phyloP scores from a whole-genome alignment of 2,888 invertebrate species.

The Mythimna impura region DNA sequence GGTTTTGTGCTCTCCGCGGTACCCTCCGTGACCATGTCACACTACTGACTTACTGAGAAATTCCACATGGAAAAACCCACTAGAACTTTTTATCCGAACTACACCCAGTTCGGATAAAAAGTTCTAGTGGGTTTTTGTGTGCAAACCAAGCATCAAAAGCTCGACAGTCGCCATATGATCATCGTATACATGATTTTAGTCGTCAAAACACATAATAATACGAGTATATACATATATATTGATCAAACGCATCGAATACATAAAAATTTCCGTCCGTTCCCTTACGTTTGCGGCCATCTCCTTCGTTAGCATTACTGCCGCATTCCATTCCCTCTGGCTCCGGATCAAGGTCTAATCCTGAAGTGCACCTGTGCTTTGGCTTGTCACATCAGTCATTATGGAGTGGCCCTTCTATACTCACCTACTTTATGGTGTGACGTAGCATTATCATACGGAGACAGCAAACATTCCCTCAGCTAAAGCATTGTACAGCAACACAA shows the following conservation, averaged over 20 bases:
- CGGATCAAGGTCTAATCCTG: too few relatives aligned
- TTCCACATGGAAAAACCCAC: too few relatives aligned
- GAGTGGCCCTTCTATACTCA: conserved; percentile 5
- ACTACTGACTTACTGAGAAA: too few relatives aligned
- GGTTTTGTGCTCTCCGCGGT: too few relatives aligned
- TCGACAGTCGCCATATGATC: conserved; percentile 9
- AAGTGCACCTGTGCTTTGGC: not conserved
- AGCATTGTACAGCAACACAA: conserved; percentile 51
- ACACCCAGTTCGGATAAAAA: too few relatives aligned
- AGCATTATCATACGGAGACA: conserved; percentile 57
- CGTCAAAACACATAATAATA: conserved; percentile 28
- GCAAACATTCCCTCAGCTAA: conserved; percentile 45
- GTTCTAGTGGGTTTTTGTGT: too few relatives aligned
- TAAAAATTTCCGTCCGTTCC: conserved; percentile 18
- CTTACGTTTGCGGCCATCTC: too few relatives aligned
- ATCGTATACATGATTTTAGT: conserved; percentile 27
- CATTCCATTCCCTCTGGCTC: too few relatives aligned
- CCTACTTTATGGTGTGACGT: conserved; percentile 9
- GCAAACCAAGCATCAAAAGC: too few relatives aligned
- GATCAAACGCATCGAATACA: conserved; percentile 34
- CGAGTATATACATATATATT: not conserved
- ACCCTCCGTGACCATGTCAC: too few relatives aligned
- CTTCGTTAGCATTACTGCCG: too few relatives aligned
- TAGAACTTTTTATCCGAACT: too few relatives aligned
- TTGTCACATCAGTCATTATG: not conserved